Percentiles rank a stretch among this genome's conserved stretches.
phyloP scores from a whole-genome alignment of 2,797 vertebrate genomes.

The Chrysocyon brachyurus region DNA sequence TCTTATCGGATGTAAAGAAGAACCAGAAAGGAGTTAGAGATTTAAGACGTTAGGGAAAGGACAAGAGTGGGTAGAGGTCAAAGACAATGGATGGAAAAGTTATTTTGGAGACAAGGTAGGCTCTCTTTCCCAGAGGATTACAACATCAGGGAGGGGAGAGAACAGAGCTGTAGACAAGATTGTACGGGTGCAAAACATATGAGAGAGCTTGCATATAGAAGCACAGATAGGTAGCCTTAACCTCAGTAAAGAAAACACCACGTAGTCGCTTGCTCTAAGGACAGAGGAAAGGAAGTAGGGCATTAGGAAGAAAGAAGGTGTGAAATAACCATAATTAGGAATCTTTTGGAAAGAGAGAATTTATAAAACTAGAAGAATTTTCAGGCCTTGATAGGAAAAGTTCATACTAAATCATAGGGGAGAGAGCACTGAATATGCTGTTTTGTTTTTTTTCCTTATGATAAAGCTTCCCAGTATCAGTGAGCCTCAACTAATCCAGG shows the following conservation, averaged over 20 bases:
- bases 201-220: background rate
- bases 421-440: background rate
- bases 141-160: background rate
- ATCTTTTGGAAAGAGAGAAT: background rate
- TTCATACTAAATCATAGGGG: background rate
- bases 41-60: background rate
- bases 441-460: background rate
- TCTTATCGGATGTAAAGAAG: background rate
- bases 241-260: background rate
- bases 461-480: background rate
- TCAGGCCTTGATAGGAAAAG: background rate
- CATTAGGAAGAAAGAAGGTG: background rate
- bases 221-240: background rate
- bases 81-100: background rate
- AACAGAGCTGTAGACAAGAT: background rate
- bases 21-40: background rate
- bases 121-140: background rate
- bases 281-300: background rate
- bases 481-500: constrained; percentile 8
- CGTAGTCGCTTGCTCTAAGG: background rate
- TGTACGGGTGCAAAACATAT: background rate
- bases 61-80: background rate
- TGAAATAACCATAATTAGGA: background rate
- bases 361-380: constrained; percentile 19
- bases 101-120: background rate